These are phyloP conservation scores for Aptenodytes patagonicus DNA, from an alignment of 2,113 vertebrate species.

Conservation along the genomic window DNA sequence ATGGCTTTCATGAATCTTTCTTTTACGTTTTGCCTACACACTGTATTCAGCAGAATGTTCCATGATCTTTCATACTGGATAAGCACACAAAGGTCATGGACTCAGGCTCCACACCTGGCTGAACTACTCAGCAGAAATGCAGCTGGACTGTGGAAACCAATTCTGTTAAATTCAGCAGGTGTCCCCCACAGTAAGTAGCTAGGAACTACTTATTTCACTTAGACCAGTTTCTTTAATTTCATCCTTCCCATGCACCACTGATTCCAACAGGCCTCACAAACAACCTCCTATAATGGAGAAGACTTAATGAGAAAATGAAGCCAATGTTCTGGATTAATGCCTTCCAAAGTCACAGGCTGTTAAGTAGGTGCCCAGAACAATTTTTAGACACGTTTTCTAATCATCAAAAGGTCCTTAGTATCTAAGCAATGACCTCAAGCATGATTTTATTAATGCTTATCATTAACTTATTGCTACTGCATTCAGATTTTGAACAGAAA, in stretches of 20 bases:
- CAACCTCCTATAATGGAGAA: background rate
- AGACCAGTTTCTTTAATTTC: constrained; percentile 9
- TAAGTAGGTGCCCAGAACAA: constrained; percentile 26
- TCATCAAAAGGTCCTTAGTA: constrained; percentile 46
- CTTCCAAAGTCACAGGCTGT: constrained; percentile 32
- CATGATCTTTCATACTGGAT: background rate
- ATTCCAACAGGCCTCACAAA: constrained; percentile 5
- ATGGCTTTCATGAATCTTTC: background rate
- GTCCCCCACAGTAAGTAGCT: background rate
- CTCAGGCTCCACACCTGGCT: background rate
- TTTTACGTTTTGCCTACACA: background rate
- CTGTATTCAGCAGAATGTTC: background rate
- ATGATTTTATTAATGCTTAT: constrained; percentile 31
- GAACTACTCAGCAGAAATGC: constrained; percentile 28
- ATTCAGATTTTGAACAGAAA: constrained; percentile 7
- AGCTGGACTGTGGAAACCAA: constrained; percentile 1
- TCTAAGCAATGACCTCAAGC: constrained; percentile 16
- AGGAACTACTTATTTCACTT: background rate
- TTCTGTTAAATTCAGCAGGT: background rate
- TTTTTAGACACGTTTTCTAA: background rate
- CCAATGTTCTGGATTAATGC: constrained; percentile 39
- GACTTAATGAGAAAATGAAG: constrained; percentile 31
- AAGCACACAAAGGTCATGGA: constrained; percentile 6
- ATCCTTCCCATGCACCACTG: background rate
- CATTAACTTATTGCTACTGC: background rate